phyloP scores from a whole-genome alignment of 2,888 invertebrate genomes.

The Oxystoma pomonae region DNA sequence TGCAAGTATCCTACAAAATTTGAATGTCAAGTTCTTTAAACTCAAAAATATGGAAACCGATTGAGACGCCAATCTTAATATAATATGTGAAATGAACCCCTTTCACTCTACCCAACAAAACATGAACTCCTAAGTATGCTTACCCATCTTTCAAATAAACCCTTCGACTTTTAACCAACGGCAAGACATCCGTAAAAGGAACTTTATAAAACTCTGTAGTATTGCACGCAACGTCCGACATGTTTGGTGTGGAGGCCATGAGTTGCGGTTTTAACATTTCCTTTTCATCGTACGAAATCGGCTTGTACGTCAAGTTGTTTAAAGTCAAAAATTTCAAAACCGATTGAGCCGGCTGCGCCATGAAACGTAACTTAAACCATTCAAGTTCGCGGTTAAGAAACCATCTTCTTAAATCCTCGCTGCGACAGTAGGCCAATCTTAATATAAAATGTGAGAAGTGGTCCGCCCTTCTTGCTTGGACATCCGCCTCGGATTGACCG shows the following conservation, averaged over 20 bases:
- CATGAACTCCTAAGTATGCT: too few species aligned
- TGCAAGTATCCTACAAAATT: conserved; percentile 55
- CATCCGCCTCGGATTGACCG: conserved; percentile 55
- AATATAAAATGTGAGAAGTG: conserved; percentile 92
- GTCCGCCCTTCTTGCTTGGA: conserved; percentile 70
- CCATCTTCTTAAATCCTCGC: conserved; percentile 83
- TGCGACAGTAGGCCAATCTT: conserved; percentile 84
- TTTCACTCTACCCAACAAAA: conserved; percentile 65
- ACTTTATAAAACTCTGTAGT: conserved; percentile 55
- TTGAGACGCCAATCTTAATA: conserved; percentile 75
- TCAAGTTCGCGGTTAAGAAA: conserved; percentile 86
- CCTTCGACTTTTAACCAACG: conserved; percentile 73
- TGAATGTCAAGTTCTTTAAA: conserved; percentile 63
- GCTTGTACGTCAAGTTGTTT: conserved; percentile 64
- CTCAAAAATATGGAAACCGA: conserved; percentile 62
- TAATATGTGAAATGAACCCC: conserved; percentile 92
- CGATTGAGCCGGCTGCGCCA: conserved; percentile 57
- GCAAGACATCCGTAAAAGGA: conserved; percentile 76
- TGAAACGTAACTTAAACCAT: conserved; percentile 56
- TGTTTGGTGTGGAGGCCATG: conserved; percentile 55
- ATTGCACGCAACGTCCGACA: conserved; percentile 56
- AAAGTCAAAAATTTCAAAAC: conserved; percentile 61
- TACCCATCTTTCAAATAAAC: conserved; percentile 76
- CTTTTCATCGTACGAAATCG: conserved; percentile 66
- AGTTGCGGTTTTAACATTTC: conserved; percentile 57